Conservation (phyloP, 2,888 invertebrate species). For the Drosophila kanekoi region DNA sequence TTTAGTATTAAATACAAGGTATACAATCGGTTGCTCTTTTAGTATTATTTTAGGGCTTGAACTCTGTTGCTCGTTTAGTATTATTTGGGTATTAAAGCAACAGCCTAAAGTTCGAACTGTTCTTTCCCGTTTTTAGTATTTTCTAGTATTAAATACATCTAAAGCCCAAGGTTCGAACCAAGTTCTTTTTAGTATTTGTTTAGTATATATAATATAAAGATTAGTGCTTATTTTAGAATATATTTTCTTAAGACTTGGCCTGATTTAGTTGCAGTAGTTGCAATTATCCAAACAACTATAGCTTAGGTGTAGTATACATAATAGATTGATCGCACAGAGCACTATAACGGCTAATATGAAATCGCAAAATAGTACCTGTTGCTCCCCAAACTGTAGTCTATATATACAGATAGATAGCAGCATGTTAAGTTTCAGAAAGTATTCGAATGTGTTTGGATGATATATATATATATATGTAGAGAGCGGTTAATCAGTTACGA, state of each 20-base stretch:
- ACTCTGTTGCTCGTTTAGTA: too few species aligned
- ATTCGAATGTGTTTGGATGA: conserved; percentile 3
- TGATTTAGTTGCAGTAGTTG: conserved; percentile 78
- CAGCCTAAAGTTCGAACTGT: background rate
- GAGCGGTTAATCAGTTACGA: conserved; percentile 51
- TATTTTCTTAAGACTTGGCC: background rate
- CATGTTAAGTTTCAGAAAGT: conserved; percentile 18
- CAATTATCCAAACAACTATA: conserved; percentile 83
- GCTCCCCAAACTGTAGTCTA: conserved; percentile 85
- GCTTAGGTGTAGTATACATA: conserved; percentile 85
- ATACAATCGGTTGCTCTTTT: too few species aligned
- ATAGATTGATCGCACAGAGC: conserved; percentile 85
- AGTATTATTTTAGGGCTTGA: too few species aligned
- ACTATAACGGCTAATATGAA: conserved; percentile 84
- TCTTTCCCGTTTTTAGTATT: background rate
- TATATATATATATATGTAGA: conserved; percentile 11
- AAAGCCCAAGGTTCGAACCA: background rate
- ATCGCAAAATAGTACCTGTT: conserved; percentile 86
- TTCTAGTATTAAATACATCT: conserved; percentile 8
- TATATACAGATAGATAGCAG: conserved; percentile 26
- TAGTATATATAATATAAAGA: background rate
- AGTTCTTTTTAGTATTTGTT: background rate
- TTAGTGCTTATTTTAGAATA: background rate
- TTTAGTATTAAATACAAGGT: too few species aligned
- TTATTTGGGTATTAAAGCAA: too few species aligned